A percentile compares a stretch with the other conserved stretches of the same genome.
Evolutionary conservation across 2,113 vertebrate genomes (phyloP).

Genomic region (Perccottus glenii): DNA sequence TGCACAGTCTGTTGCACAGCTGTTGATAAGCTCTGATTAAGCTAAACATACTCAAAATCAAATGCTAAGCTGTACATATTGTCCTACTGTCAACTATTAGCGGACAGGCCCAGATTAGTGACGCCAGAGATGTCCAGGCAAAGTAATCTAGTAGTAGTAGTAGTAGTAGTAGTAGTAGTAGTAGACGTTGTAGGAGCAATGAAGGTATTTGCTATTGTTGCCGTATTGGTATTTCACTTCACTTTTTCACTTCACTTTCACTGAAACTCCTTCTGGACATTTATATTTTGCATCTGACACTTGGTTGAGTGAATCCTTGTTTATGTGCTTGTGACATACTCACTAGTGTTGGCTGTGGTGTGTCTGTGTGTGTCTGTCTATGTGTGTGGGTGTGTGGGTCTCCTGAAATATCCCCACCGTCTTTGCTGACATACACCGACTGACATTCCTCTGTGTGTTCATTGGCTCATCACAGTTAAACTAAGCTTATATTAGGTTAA

Average conservation of each 20-base stretch:
- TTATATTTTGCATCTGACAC: slow-evolving; percentile 14
- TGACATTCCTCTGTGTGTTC: slow-evolving; percentile 35
- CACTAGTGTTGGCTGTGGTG: slow-evolving; percentile 40
- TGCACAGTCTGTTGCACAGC: slow-evolving; percentile 21
- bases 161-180: background rate
- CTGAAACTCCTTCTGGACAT: background rate
- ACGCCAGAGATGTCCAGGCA: slow-evolving; percentile 34
- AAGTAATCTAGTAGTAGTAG: slow-evolving; percentile 51
- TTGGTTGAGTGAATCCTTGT: slow-evolving; percentile 29
- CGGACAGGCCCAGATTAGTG: slow-evolving; percentile 28
- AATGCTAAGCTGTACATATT: slow-evolving; percentile 26
- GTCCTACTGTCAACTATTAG: slow-evolving; percentile 14
- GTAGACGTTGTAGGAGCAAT: background rate
- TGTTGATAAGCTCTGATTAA: slow-evolving; percentile 37
- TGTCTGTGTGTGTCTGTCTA: no score
- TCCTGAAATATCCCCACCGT: slow-evolving; percentile 58
- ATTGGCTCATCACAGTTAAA: slow-evolving; percentile 14
- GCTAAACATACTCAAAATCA: slow-evolving; percentile 48
- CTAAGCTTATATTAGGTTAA: background rate
- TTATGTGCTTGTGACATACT: slow-evolving; percentile 32
- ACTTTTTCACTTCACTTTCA: no score
- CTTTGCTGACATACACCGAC: slow-evolving; percentile 44
- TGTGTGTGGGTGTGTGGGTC: slow-evolving; percentile 14
- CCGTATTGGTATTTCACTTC: slow-evolving; percentile 38
- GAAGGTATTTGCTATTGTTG: slow-evolving; percentile 20